phyloP scores from a whole-genome alignment of 2,888 invertebrate genomes.

The Xestia ashworthii region DNA sequence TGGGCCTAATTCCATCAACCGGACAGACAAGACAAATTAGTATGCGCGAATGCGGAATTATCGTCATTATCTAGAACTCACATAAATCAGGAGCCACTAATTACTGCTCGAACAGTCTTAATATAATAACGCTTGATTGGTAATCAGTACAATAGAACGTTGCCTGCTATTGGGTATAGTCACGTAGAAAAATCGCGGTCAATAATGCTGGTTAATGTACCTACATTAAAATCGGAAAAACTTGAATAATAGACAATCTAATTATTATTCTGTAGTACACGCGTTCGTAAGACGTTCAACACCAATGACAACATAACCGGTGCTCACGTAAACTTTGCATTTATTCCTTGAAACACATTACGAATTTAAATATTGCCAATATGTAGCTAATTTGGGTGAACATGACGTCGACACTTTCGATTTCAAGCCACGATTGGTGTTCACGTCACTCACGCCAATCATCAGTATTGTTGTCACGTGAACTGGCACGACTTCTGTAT shows the following conservation, averaged over 20 bases:
- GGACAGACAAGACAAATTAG: not conserved
- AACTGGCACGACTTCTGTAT: conserved; percentile 69
- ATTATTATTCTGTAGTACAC: not conserved
- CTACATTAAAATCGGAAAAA: not conserved
- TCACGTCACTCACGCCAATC: conserved; percentile 75
- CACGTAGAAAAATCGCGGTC: too few species aligned
- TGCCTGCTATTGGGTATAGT: too few species aligned
- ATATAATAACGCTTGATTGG: not conserved
- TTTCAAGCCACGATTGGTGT: conserved; percentile 71
- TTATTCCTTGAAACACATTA: conserved; percentile 39
- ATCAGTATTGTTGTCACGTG: conserved; percentile 74
- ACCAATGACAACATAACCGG: conserved; percentile 14
- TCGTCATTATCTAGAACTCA: not conserved
- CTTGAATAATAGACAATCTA: not conserved
- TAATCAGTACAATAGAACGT: not conserved
- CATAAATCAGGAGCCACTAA: not conserved
- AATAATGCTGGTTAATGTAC: too few species aligned
- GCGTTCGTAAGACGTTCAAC: not conserved
- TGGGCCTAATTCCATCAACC: too few species aligned
- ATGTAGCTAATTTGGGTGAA: conserved; percentile 56
- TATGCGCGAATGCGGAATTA: not conserved
- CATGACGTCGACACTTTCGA: conserved; percentile 71
- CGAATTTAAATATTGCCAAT: conserved; percentile 44
- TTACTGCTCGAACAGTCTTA: not conserved
- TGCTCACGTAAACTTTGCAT: conserved; percentile 21